A percentile compares a stretch with the other conserved stretches of the same genome.
Evolutionary conservation across 2,888 invertebrate species (phyloP).

Genomic region (Argyresthia albistria): DNA sequence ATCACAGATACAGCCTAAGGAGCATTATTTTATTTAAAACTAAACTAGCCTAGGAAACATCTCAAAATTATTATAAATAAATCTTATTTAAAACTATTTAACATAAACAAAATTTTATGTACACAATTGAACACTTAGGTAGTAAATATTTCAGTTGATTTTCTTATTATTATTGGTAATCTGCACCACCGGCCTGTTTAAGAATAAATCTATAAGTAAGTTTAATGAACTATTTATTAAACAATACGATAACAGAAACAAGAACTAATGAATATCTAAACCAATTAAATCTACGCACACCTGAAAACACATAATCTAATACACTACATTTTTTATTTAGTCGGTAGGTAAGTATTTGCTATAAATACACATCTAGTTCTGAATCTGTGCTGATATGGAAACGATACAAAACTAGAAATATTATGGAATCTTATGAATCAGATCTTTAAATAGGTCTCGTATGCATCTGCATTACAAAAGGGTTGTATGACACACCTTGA

Average conservation of each 20-base stretch:
- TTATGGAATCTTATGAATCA: too few relatives aligned
- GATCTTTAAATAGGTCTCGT: too few relatives aligned
- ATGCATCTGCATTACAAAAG: too few relatives aligned
- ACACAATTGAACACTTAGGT: conserved; percentile 47
- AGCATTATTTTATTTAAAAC: conserved; percentile 29
- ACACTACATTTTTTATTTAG: too few relatives aligned
- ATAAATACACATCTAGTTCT: too few relatives aligned
- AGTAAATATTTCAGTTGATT: conserved; percentile 20
- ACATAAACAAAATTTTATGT: conserved; percentile 12
- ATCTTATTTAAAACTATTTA: not conserved
- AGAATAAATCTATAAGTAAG: conserved; percentile 13
- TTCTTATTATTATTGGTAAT: conserved; percentile 58
- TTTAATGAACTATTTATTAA: conserved; percentile 11
- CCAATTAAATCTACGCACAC: too few relatives aligned
- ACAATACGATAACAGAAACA: not conserved
- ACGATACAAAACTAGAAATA: too few relatives aligned
- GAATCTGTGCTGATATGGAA: too few relatives aligned
- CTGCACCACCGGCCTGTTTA: conserved; percentile 69
- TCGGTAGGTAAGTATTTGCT: too few relatives aligned
- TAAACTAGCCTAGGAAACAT: not conserved
- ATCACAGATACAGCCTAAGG: conserved; percentile 67
- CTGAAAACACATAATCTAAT: too few relatives aligned
- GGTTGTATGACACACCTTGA: too few relatives aligned
- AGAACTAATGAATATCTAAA: not conserved
- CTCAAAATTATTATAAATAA: not conserved